Evolutionary conservation across 2,888 invertebrate species (phyloP).

Genomic region (Neuroscelio doddi): DNA sequence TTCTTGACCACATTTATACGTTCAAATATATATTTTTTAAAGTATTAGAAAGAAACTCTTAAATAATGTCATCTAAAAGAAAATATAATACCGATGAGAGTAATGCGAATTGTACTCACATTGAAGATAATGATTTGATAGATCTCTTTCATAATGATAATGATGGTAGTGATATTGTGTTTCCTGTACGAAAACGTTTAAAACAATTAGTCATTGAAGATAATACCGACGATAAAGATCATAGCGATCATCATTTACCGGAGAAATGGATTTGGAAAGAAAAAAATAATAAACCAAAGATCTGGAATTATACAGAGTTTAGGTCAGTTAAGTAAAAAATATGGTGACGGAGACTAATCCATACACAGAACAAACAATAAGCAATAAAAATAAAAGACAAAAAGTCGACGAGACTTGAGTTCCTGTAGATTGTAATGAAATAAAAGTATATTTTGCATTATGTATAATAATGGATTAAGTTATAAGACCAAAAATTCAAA

Average conservation of each 20-base stretch:
- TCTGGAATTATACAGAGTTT: constrained; percentile 28
- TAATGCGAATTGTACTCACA: constrained; percentile 14
- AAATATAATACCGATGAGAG: constrained; percentile 18
- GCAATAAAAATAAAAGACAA: constrained; percentile 24
- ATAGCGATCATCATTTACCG: constrained; percentile 10
- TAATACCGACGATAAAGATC: constrained; percentile 21
- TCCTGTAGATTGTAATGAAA: constrained; percentile 41
- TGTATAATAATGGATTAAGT: constrained; percentile 49
- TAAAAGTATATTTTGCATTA: constrained; percentile 47
- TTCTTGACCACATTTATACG: constrained; percentile 9
- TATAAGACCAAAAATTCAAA: constrained; percentile 45
- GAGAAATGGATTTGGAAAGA: constrained; percentile 36
- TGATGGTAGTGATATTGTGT: constrained; percentile 27
- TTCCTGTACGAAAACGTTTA: constrained; percentile 28
- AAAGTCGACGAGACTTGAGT: constrained; percentile 38
- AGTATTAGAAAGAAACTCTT: constrained; percentile 12
- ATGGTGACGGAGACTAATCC: constrained; percentile 32
- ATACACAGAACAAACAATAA: constrained; percentile 32
- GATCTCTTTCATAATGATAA: constrained; percentile 25
- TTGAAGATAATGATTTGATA: constrained; percentile 21
- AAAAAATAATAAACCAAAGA: constrained; percentile 15
- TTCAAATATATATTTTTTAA: constrained; percentile 17
- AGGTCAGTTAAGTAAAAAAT: constrained; percentile 32
- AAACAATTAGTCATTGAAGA: constrained; percentile 28
- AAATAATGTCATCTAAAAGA: constrained; percentile 12